Evolutionary conservation across 2,797 vertebrate species (phyloP).

Genomic region (Danionella dracula): DNA sequence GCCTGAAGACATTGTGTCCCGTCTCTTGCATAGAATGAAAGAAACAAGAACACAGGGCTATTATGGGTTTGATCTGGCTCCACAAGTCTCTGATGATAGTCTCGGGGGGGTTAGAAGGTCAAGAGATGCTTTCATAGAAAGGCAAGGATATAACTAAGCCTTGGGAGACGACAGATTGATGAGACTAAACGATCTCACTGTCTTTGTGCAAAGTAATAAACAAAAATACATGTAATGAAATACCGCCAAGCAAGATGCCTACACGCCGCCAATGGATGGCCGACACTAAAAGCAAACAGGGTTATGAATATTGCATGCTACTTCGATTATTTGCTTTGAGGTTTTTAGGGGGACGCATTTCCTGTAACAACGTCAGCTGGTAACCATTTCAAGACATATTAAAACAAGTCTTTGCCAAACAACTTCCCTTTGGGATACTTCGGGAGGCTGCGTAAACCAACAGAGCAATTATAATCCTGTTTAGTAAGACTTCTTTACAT

Average conservation of each 20-base stretch:
- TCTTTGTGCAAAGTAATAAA: conserved; percentile 47
- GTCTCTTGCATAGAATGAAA: conserved; percentile 19
- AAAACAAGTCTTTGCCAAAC: conserved; percentile 67
- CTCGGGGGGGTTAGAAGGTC: conserved; percentile 62
- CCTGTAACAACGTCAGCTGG: conserved; percentile 69
- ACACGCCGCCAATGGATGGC: conserved; percentile 50
- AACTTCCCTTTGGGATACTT: conserved; percentile 68
- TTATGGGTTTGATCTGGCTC: conserved; percentile 44
- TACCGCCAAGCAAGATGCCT: conserved; percentile 51
- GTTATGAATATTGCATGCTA: conserved; percentile 60
- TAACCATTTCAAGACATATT: conserved; percentile 74
- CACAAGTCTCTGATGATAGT: conserved; percentile 45
- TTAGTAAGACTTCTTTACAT: conserved; percentile 56
- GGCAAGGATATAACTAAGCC: conserved; percentile 40
- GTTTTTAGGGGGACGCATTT: conserved; percentile 67
- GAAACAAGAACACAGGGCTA: conserved; percentile 35
- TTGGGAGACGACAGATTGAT: conserved; percentile 45
- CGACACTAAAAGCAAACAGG: conserved; percentile 51
- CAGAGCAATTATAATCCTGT: conserved; percentile 67
- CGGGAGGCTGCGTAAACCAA: conserved; percentile 68
- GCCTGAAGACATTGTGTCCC: conserved; percentile 36
- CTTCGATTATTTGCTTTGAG: conserved; percentile 68
- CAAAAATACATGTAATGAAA: conserved; percentile 54
- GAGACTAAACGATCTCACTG: conserved; percentile 48
- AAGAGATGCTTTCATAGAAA: conserved; percentile 50